Evolutionary conservation across 2,888 invertebrate species (phyloP), one percentile per base, ranked within the genome.

Genomic region (Orthonychiurus folsomi): DNA sequence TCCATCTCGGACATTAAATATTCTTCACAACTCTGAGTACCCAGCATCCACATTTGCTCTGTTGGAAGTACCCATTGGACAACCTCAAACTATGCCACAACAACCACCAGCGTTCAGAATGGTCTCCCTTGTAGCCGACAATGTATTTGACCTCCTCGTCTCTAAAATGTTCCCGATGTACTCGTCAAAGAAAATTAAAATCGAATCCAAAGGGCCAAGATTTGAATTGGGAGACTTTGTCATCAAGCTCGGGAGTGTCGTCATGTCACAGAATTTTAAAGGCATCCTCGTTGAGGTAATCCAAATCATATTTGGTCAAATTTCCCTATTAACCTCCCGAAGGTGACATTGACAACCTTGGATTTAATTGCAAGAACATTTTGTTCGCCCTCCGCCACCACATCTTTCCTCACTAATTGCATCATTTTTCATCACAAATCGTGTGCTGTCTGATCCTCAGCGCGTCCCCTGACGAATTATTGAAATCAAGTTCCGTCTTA

Each of bases 11-110:
- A 71, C 67, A 24, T 56, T 72, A 5, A 62, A 72, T 59, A 63
- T 95, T n/a, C 81, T 96, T 9, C 94, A 95, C 79, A 92, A 95
- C 77, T 93, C 92, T 0, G 95, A 96, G 76, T 90, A 93, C 75
- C 95, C 95, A 0, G 93, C 93, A 0, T 89, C 94, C 0, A 92
- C 93, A 1, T 95, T 94, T 79, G 88, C 93, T 9, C 85, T 94
- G 27, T 80, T 95, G 5, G 95, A 95, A 71, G 77, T 77, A 0
- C 71, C 73, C 25, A 53, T 65, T 5, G 27, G 53, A 1, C 62
- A 60, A 25, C 50, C 64, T 15, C 23, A 56, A 1, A 53, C 63
- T 50, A 48, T 59, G 25, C 63, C 61, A 53, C 27, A 50, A 25
- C 27, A 65, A 18, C 59, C 66, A 25, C 55, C 67, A 24, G 92